A percentile compares a stretch with the other conserved stretches of the same genome.
Conservation (phyloP, 2,888 invertebrate species). For the Dryobota labecula region DNA sequence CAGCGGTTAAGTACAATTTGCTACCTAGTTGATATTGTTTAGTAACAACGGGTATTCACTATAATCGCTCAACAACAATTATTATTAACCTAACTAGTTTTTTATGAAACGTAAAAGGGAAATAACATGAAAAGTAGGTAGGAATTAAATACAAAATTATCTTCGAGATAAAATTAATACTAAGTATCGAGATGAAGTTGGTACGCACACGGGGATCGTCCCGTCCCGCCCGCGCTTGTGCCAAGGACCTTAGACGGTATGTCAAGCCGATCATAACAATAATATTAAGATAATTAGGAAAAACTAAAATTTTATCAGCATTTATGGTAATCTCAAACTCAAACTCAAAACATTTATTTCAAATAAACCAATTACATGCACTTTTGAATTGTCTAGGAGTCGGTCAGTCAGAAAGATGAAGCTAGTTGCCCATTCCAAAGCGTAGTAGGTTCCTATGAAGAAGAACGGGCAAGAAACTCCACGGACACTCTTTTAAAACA, state of each 20-base stretch:
- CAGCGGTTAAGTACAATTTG: background rate
- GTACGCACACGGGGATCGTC: background rate
- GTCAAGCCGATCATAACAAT: too few species aligned
- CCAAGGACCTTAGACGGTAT: background rate
- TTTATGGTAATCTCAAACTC: too few species aligned
- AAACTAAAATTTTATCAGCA: too few species aligned
- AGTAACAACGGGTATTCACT: slow-evolving; percentile 23
- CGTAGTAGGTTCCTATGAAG: too few species aligned
- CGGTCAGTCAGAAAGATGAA: too few species aligned
- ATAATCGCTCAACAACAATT: background rate
- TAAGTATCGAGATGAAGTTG: background rate
- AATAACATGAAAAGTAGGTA: slow-evolving; percentile 35
- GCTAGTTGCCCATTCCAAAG: too few species aligned
- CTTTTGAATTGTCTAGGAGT: too few species aligned
- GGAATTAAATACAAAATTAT: slow-evolving; percentile 10
- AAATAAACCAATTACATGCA: too few species aligned
- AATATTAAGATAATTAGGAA: too few species aligned
- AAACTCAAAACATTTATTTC: too few species aligned
- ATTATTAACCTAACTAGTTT: background rate
- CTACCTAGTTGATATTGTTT: slow-evolving; percentile 4
- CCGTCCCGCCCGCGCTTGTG: background rate
- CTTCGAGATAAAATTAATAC: background rate
- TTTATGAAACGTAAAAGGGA: slow-evolving; percentile 38
- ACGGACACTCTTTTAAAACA: too few species aligned
- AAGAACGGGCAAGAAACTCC: too few species aligned